Base-by-base conservation (phyloP, 2,888 invertebrate species). In the Ptilodon capucinus region DNA sequence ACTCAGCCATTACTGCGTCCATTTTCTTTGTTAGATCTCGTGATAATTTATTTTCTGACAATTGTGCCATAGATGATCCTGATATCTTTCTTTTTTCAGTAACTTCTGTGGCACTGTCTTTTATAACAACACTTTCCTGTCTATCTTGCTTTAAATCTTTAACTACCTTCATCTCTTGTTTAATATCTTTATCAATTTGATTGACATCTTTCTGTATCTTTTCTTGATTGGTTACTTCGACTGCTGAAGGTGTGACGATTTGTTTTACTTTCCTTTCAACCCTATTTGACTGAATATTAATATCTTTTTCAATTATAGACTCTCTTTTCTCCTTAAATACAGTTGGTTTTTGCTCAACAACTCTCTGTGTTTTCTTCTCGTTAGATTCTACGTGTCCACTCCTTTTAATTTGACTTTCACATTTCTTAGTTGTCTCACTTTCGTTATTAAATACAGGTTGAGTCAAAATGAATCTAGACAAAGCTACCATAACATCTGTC, bases 401-500 rank as follows among this genome's bases (percentile, higher is more conserved):
- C 30, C 52, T 54, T 21, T 16, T 44, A 2, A 40, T 28, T 2
- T 58, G 42, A 36, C 16, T 51, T 18, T 54, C 41, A 40, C 28
- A 45, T 0, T 43, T 35, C 44, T 57, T 42, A 14, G 46, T 44
- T 6, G n/a, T 14, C 14, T 32, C 19, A 30, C 36, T 38, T 16
- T 54, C 48, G 2, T 35, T 61, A 41, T 60, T 51, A 21, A 81
- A 67, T 0, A 71, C 59, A 21, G 84, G 83, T 52, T 86, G 80
- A 28, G 74, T 67, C 35, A 85, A 57, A 50, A 89, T 76, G 59
- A 83, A 85, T 54, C 84, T 81, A 1, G 88, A 86, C 41, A 91
- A 60, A 13, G 85, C 85, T 5, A 91, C 84, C 88, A 91, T 90
- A 0, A 91, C 84, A 57, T 90, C 89, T 1, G 91, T 90, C 4